A percentile compares a stretch with the other conserved stretches of the same genome.
Evolutionary conservation across 2,113 vertebrate species (phyloP).

Genomic region (Edolisoma coerulescens): DNA sequence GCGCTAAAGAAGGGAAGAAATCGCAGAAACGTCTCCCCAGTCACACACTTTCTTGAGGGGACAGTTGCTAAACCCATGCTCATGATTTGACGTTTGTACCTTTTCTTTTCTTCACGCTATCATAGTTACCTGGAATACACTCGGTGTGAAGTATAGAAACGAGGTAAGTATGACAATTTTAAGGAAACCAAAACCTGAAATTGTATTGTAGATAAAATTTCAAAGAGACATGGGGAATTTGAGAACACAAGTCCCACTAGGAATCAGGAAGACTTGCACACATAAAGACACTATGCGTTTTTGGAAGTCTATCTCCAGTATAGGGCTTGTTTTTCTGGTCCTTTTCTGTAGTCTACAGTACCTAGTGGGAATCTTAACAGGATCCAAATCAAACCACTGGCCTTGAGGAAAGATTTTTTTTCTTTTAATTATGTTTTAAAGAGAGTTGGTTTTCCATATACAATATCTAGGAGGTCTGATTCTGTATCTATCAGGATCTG

Average conservation of each 20-base stretch:
- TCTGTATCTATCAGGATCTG: neutral
- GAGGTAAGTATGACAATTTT: neutral
- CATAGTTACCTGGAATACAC: neutral
- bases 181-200: neutral
- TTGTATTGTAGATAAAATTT: neutral
- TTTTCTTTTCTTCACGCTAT: neutral
- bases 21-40: fast-evolving
- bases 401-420: neutral
- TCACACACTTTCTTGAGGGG: neutral
- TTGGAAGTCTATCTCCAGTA: neutral
- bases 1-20: neutral
- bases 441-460: neutral
- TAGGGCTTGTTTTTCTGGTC: neutral
- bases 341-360: neutral
- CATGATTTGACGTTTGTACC: neutral
- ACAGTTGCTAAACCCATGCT: neutral
- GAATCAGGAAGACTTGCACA: neutral
- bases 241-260: neutral
- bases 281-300: neutral
- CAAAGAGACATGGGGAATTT: neutral
- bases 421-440: neutral
- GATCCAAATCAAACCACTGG: neutral
- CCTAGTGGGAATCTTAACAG: neutral
- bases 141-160: neutral
- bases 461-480: neutral